These are phyloP conservation scores for Sphenopsis melanotis DNA, from an alignment of 2,797 vertebrate species.

Conservation along the genomic window DNA sequence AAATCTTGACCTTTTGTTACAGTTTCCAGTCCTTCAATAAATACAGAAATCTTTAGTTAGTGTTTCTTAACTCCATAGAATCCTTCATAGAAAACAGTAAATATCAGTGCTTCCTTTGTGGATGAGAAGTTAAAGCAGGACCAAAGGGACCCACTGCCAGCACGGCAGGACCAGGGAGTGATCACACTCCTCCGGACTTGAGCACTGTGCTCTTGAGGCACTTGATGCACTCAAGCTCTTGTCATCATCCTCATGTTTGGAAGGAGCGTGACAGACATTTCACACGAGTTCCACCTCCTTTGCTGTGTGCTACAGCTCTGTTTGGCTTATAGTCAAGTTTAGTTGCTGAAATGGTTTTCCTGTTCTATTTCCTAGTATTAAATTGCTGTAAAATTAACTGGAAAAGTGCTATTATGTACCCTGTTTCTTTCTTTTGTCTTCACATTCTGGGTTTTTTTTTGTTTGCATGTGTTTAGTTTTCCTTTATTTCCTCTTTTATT, in stretches of 20 bases:
- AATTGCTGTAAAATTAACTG: slow-evolving; percentile 41
- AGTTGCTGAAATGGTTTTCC: slow-evolving; percentile 39
- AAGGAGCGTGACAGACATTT: neutral
- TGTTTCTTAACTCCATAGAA: neutral
- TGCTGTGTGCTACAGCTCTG: neutral
- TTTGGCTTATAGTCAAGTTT: slow-evolving; percentile 17
- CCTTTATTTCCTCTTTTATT: slow-evolving; percentile 14
- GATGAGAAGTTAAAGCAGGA: neutral
- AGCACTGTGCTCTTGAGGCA: neutral
- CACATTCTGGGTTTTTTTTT: neutral
- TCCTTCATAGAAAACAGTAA: neutral
- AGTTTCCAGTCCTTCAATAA: neutral
- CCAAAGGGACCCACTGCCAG: neutral
- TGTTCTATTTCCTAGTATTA: slow-evolving; percentile 33
- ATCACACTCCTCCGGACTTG: neutral
- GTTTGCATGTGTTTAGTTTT: slow-evolving; percentile 23
- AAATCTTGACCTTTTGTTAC: neutral
- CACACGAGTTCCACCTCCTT: neutral
- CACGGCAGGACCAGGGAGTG: rapidly evolving
- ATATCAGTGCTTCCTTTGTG: neutral
- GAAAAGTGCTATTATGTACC: slow-evolving; percentile 4
- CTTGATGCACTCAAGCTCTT: neutral
- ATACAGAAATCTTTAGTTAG: neutral
- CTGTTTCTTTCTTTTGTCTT: slow-evolving; percentile 30
- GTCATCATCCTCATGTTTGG: neutral